These are phyloP conservation scores for Lamellibrachia luymesi DNA, from an alignment of 1,140 invertebrate genomes.

Conservation along the genomic window DNA sequence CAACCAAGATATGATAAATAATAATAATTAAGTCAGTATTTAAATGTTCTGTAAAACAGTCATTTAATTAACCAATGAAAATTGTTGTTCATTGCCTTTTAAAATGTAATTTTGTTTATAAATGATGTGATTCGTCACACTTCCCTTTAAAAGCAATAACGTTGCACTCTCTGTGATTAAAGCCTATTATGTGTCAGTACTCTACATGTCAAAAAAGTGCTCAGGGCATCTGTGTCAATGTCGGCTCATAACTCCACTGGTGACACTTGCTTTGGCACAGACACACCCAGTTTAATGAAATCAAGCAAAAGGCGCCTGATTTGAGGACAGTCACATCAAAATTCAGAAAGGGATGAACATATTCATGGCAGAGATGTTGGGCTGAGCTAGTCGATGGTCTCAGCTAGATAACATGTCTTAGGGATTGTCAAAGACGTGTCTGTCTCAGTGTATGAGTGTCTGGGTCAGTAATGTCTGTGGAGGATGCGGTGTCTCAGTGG, in stretches of 20 bases:
- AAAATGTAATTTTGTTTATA: too few relatives aligned
- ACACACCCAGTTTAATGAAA: background rate
- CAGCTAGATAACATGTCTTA: background rate
- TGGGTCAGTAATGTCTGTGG: background rate
- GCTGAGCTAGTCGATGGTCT: background rate
- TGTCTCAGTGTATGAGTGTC: background rate
- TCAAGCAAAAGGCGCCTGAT: background rate
- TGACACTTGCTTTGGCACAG: background rate
- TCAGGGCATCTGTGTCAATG: too few relatives aligned
- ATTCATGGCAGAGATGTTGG: background rate
- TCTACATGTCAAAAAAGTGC: too few relatives aligned
- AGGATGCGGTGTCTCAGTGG: background rate
- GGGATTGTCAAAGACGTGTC: background rate
- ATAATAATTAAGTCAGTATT: too few relatives aligned
- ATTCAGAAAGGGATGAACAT: background rate
- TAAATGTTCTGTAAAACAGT: too few relatives aligned
- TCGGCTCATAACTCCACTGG: background rate
- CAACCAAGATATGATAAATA: too few relatives aligned
- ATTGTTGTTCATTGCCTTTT: too few relatives aligned
- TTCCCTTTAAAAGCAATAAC: too few relatives aligned
- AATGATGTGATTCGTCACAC: too few relatives aligned
- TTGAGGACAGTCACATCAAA: background rate
- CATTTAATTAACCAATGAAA: too few relatives aligned
- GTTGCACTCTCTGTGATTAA: too few relatives aligned
- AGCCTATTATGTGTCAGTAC: too few relatives aligned